Evolutionary conservation across 2,113 vertebrate genomes (phyloP).

Genomic region (Melanerpes aurifrons): DNA sequence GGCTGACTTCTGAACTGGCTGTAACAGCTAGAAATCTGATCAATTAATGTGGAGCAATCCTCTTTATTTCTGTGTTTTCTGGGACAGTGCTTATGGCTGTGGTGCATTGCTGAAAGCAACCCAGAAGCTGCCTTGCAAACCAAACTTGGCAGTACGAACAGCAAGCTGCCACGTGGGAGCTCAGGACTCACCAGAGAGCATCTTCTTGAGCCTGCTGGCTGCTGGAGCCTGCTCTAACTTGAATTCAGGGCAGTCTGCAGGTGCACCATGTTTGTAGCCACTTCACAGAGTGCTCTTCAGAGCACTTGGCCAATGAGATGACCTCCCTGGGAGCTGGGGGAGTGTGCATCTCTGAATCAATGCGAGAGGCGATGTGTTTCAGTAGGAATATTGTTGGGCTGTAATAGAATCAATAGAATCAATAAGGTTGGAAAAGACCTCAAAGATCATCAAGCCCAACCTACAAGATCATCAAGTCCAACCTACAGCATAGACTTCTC

Average conservation of each 20-base stretch:
- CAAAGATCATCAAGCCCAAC: too few species aligned
- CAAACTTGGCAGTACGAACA: not conserved
- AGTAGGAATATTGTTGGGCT: not conserved
- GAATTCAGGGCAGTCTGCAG: not conserved
- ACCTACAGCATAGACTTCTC: too few species aligned
- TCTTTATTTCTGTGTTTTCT: not conserved
- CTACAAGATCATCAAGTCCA: too few species aligned
- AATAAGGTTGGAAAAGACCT: too few species aligned
- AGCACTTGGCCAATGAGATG: not conserved
- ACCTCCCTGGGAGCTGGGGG: not conserved
- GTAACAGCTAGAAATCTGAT: not conserved
- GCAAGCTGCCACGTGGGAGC: not conserved
- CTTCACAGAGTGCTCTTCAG: not conserved
- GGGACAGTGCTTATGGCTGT: too few species aligned
- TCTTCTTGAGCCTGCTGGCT: accelerated
- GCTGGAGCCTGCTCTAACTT: not conserved
- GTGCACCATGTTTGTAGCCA: not conserved
- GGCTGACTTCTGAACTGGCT: not conserved
- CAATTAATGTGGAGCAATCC: not conserved
- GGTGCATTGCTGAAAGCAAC: not conserved
- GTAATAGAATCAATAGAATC: not conserved
- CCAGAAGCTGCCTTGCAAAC: not conserved
- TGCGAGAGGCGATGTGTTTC: not conserved
- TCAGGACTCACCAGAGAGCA: not conserved
- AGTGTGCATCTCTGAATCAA: not conserved